Conservation (phyloP, 53 echinoderm and acorn worm species). For the Actinopyga echinites region DNA sequence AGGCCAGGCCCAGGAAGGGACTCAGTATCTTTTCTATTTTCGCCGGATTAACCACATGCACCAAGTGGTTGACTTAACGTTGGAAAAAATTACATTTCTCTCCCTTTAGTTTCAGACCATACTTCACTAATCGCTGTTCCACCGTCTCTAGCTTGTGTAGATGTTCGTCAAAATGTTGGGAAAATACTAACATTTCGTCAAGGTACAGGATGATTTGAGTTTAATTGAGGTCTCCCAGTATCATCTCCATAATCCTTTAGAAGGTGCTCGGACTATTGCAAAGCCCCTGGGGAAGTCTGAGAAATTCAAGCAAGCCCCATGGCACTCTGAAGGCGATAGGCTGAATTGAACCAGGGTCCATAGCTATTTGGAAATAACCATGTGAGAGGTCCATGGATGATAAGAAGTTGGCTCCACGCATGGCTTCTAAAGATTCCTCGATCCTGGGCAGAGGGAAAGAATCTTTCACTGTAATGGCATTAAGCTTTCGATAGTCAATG, state of each 20-base stretch:
- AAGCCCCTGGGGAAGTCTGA: constrained; percentile 26
- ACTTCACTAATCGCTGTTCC: background rate
- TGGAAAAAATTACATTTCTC: constrained; percentile 53
- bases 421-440: constrained; percentile 37
- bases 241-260: constrained; percentile 45
- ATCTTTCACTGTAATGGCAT: constrained; percentile 43
- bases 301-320: constrained; percentile 47
- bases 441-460: constrained; percentile 56
- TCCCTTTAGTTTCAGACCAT: constrained; percentile 42
- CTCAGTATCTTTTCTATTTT: constrained; percentile 43
- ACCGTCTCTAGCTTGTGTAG: constrained; percentile 9
- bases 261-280: constrained; percentile 49
- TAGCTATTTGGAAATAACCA: constrained; percentile 51
- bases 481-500: constrained; percentile 52
- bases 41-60: constrained; percentile 39
- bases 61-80: constrained; percentile 38
- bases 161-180: constrained; percentile 38
- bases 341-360: background rate
- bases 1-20: constrained; percentile 50
- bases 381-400: constrained; percentile 42
- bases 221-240: constrained; percentile 63
- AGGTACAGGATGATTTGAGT: constrained; percentile 49
- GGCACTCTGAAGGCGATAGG: constrained; percentile 33
- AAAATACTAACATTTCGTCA: constrained; percentile 69
- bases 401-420: constrained; percentile 27